phyloP scores from a whole-genome alignment of 2,888 invertebrate species.

The Scaptomyza reducta region DNA sequence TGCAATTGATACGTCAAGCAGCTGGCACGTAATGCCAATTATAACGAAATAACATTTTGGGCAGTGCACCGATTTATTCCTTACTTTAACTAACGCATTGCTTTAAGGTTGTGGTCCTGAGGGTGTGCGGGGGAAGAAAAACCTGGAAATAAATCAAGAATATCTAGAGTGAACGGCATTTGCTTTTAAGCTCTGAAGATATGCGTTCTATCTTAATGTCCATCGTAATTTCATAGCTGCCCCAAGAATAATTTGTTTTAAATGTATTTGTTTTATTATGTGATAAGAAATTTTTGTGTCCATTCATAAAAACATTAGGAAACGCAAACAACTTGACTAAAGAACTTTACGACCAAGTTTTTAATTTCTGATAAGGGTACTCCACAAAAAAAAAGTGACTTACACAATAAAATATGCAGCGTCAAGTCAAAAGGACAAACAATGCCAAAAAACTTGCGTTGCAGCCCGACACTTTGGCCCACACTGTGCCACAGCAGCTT shows the following conservation, averaged over 20 bases:
- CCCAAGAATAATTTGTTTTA: not conserved
- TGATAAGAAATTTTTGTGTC: not conserved
- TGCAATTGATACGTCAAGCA: conserved; percentile 64
- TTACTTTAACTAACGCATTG: not conserved
- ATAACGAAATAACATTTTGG: conserved; percentile 64
- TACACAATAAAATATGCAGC: conserved; percentile 35
- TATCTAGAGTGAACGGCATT: not conserved
- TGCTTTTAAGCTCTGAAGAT: not conserved
- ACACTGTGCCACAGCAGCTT: conserved; percentile 1
- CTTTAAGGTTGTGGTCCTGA: not conserved
- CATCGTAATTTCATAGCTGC: not conserved
- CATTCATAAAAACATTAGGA: not conserved
- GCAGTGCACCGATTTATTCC: conserved; percentile 42
- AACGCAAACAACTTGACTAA: not conserved
- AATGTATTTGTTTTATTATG: not conserved
- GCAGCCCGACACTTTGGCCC: conserved; percentile 29
- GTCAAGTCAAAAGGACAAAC: conserved; percentile 25
- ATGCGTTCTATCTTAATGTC: not conserved
- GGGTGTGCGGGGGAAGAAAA: not conserved
- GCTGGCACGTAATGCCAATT: conserved; percentile 72
- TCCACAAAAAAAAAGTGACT: conserved; percentile 4
- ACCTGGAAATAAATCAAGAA: conserved; percentile 12
- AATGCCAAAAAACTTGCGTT: conserved; percentile 34
- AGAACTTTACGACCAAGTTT: conserved; percentile 16
- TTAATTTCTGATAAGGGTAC: conserved; percentile 18